Evolutionary conservation across 2,113 vertebrate species (phyloP).

Genomic region (Triplophysa dalaica): DNA sequence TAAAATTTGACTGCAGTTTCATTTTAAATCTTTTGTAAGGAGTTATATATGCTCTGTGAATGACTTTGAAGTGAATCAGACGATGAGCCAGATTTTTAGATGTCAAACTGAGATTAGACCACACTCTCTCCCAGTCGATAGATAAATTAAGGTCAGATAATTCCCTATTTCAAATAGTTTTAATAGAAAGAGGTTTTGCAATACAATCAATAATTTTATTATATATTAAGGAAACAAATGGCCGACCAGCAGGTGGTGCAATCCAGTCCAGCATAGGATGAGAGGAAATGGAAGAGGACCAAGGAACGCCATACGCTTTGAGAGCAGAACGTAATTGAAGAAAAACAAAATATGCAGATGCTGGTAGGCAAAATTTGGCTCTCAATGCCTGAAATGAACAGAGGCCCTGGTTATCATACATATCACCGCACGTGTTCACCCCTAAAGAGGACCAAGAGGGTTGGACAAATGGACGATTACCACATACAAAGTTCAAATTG

Average conservation of each 20-base stretch:
- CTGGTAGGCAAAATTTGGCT: background rate
- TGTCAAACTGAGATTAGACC: too few species aligned
- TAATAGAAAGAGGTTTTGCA: too few species aligned
- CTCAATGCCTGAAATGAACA: background rate
- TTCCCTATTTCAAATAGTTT: too few species aligned
- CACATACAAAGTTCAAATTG: background rate
- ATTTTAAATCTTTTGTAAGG: too few species aligned
- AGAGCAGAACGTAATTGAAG: background rate
- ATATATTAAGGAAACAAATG: background rate
- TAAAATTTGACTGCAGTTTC: too few species aligned
- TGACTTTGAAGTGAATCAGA: too few species aligned
- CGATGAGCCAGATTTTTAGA: too few species aligned
- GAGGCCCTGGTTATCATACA: background rate
- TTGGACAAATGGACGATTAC: background rate
- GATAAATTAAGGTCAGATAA: too few species aligned
- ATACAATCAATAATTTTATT: too few species aligned
- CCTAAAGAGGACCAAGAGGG: background rate
- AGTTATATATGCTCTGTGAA: too few species aligned
- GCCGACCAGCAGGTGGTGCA: background rate
- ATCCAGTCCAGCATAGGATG: background rate
- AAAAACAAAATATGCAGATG: background rate
- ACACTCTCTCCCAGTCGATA: too few species aligned
- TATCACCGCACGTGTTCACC: background rate
- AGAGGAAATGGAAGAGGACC: background rate
- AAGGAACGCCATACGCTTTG: background rate